These are phyloP conservation scores for Caerostris extrusa DNA, from an alignment of 1,140 invertebrate genomes.

Conservation along the genomic window DNA sequence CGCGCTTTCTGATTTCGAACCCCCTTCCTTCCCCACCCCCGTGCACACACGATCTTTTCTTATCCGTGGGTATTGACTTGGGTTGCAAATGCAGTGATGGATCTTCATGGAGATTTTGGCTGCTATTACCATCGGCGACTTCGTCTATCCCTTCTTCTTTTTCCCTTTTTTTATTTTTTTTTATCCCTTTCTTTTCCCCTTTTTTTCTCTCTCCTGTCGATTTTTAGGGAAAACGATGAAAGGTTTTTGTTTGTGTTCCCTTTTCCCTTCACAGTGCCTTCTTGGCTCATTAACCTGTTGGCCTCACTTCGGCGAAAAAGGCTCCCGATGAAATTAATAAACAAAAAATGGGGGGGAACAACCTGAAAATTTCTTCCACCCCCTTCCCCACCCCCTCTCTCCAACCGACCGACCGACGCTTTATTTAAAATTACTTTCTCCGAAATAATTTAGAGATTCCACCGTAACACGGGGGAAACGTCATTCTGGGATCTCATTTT, in stretches of 20 bases:
- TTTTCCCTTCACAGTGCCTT: conserved; percentile 14
- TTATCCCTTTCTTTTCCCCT: conserved; percentile 39
- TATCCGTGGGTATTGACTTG: conserved; percentile 74
- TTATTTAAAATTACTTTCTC: conserved; percentile 68
- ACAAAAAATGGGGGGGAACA: conserved; percentile 16
- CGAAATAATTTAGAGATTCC: conserved; percentile 76
- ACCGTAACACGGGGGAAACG: neutral
- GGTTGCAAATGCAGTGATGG: conserved; percentile 73
- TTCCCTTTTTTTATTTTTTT: neutral
- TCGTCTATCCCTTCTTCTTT: neutral
- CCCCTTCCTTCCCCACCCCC: neutral
- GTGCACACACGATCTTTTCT: conserved; percentile 30
- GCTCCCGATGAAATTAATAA: conserved; percentile 64
- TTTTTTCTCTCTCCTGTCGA: neutral
- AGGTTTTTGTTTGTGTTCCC: conserved; percentile 58
- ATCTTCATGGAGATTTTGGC: conserved; percentile 55
- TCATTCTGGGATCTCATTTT: conserved; percentile 10
- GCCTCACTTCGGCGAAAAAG: conserved; percentile 19
- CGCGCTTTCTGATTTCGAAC: conserved; percentile 38
- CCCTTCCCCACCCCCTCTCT: neutral
- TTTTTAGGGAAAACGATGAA: conserved; percentile 23
- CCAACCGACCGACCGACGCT: neutral
- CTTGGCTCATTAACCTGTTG: conserved; percentile 76
- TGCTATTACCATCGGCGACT: conserved; percentile 68
- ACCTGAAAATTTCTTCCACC: neutral